phyloP scores from a whole-genome alignment of 2,888 invertebrate species.

The Cetonia aurata region DNA sequence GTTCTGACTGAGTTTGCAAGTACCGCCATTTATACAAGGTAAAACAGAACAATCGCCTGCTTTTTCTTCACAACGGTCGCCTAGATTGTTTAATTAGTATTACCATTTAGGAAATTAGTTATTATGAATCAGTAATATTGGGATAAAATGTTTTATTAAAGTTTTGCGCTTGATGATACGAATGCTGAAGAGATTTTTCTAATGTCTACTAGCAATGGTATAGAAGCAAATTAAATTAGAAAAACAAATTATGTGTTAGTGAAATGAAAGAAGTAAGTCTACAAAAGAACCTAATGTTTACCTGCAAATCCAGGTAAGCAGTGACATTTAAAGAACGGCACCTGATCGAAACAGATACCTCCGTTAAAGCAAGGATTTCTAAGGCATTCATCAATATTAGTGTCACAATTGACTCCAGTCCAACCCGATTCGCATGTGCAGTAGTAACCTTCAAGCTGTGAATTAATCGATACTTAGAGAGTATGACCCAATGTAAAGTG shows the following conservation, averaged over 20 bases:
- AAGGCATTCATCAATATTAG: constrained; percentile 70
- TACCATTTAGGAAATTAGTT: background rate
- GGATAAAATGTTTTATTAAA: background rate
- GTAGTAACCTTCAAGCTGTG: constrained; percentile 71
- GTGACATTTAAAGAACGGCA: constrained; percentile 71
- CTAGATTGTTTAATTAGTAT: constrained; percentile 56
- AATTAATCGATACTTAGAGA: constrained; percentile 49
- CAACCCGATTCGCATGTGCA: constrained; percentile 82
- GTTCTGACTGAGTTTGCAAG: constrained; percentile 68
- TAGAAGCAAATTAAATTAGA: constrained; percentile 1
- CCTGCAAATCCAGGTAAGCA: constrained; percentile 73
- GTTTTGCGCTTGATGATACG: background rate
- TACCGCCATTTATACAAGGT: constrained; percentile 71
- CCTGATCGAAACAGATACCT: constrained; percentile 71
- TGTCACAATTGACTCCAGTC: constrained; percentile 73
- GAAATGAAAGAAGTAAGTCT: constrained; percentile 28
- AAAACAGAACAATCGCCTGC: constrained; percentile 68
- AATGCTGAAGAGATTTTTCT: background rate
- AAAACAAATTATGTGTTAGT: background rate
- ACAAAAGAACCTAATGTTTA: constrained; percentile 55
- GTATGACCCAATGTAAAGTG: background rate
- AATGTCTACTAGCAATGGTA: background rate
- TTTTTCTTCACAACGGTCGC: constrained; percentile 70
- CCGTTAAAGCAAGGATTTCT: constrained; percentile 75
- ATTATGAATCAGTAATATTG: background rate